Base-by-base conservation (phyloP, 2,797 vertebrate species). In the Notolabrus celidotus region DNA sequence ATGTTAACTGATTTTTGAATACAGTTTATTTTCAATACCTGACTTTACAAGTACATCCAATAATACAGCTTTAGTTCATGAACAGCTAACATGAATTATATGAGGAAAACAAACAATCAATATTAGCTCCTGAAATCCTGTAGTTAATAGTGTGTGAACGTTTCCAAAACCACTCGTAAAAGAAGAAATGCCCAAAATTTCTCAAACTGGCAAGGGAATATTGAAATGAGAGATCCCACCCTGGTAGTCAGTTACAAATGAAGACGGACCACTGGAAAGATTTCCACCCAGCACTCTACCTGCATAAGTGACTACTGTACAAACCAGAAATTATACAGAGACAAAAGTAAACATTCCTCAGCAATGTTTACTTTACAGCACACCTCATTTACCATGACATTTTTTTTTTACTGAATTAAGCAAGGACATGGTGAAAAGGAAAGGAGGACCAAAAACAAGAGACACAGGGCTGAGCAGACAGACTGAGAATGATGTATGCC, bases 241-340 rank as follows among this genome's bases (percentile, higher is more conserved):
- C 84, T 80, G 52, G 80, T 86, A 77, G 86, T 75, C 71, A 79
- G 79, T 75, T 72, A 79, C 67, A 83, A 83, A 88, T 86, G 87
- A 86, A 46, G 62, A 73, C 67, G 53, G 86, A 74, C 75, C 61
- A 9, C 64, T 85, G 81, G 80, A 87, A 88, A 87, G 67, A 76
- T 89, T 91, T 91, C 84, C 86, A 83, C 74, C 79, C 69, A 61
- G 69, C 72, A 65, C 83, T 77, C 74, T 71, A 69, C 82, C 69
- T 73, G 81, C 52, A 90, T 74, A 86, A 85, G 85, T 80, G 79
- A 89, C 87, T 88, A 83, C 89, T 87, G 88, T 90, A 84, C 74
- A 61, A 79, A 71, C 59, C 77, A 76, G 59, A 85, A 91, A 86
- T 90, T 87, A 90, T 72, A 85, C 88, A 82, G 77, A 85, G 81